Evolutionary conservation across 2,888 invertebrate genomes (phyloP).

Genomic region (Polyommatus iphigenia): DNA sequence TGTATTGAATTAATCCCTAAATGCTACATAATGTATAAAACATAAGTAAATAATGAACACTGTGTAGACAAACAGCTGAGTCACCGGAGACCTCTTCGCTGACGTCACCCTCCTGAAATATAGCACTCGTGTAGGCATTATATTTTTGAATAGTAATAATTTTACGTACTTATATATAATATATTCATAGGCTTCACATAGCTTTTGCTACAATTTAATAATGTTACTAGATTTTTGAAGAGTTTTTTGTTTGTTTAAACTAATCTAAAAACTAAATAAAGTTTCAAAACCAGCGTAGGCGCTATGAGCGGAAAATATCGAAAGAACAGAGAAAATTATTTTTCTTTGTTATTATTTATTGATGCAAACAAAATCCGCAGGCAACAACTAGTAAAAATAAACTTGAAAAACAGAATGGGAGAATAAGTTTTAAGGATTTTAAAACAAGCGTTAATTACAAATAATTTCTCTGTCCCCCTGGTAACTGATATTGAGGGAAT

Average conservation of each 20-base stretch:
- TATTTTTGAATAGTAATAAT: not conserved
- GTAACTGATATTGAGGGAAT: not conserved
- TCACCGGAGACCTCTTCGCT: slow-evolving; percentile 8
- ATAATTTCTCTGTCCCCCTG: not conserved
- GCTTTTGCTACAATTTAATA: too few species aligned
- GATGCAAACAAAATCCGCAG: too few species aligned
- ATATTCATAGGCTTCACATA: not conserved
- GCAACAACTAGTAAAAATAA: too few species aligned
- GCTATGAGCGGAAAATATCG: not conserved
- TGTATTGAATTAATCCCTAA: not conserved
- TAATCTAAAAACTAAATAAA: too few species aligned
- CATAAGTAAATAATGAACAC: not conserved
- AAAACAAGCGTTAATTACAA: not conserved
- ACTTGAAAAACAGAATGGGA: too few species aligned
- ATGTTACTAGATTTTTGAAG: too few species aligned
- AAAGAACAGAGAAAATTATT: not conserved
- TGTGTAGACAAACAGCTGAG: slow-evolving; percentile 20
- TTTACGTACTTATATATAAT: not conserved
- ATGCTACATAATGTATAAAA: not conserved
- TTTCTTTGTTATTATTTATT: too few species aligned
- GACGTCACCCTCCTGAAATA: slow-evolving; percentile 26
- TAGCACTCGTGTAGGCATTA: not conserved
- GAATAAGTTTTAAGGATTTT: not conserved
- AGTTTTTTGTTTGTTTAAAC: too few species aligned
- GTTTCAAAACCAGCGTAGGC: too few species aligned